A percentile compares a stretch with the other conserved stretches of the same genome.
phyloP scores from a whole-genome alignment of 37 sponge, comb jelly and placozoan species.

The Ephydatia muelleri region DNA sequence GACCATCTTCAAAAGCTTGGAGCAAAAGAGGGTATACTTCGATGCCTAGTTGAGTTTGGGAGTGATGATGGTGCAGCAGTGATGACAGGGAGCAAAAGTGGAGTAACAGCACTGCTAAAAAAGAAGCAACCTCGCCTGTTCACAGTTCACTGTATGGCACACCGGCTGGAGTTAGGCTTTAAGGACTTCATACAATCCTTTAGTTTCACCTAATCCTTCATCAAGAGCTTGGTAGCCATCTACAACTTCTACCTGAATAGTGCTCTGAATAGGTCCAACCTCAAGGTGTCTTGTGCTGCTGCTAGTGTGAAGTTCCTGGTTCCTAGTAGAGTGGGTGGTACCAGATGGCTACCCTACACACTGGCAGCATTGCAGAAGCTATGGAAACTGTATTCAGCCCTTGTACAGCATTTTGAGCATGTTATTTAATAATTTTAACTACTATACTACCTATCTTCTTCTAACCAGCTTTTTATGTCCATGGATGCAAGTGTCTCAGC shows the following conservation, averaged over 20 bases:
- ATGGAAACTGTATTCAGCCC: not conserved
- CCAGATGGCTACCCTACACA: not conserved
- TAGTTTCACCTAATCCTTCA: not conserved
- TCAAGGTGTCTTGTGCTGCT: not conserved
- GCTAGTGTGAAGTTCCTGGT: not conserved
- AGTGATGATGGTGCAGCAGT: not conserved
- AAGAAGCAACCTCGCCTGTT: not conserved
- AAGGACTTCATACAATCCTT: not conserved
- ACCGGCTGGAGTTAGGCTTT: not conserved
- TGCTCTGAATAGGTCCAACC: not conserved
- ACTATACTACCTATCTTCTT: not conserved
- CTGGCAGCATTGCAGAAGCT: not conserved
- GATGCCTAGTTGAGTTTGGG: too few species aligned
- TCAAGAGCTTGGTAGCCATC: not conserved
- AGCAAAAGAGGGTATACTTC: not conserved
- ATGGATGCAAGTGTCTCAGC: not conserved
- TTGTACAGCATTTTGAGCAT: not conserved
- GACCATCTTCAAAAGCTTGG: not conserved
- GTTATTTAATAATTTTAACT: not conserved
- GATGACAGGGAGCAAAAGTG: not conserved
- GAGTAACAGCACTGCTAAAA: not conserved
- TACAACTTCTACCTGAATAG: not conserved
- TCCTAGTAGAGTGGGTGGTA: conserved; percentile 1
- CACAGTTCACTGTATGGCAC: not conserved
- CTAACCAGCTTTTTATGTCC: not conserved